A percentile compares a stretch with the other conserved stretches of the same genome.
phyloP scores from a whole-genome alignment of 2,888 invertebrate species.

The Ophioninae sp. region DNA sequence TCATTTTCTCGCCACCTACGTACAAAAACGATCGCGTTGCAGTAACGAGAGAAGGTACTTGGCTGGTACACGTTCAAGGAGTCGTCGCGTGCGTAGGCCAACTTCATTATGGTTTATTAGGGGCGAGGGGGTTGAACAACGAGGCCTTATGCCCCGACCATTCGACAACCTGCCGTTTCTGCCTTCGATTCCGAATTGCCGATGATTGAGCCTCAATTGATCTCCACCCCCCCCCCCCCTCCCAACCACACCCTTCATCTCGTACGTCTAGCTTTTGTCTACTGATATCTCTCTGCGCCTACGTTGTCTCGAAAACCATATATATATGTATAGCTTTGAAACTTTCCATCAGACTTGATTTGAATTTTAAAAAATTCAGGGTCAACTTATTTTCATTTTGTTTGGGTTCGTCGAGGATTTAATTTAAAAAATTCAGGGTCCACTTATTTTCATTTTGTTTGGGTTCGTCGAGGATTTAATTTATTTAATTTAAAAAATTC shows the following conservation, averaged over 20 bases:
- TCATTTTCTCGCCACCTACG: background rate
- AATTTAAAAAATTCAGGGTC: no score
- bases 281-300: slow-evolving; percentile 1
- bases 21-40: background rate
- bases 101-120: slow-evolving; percentile 50
- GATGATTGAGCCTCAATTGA: slow-evolving; percentile 58
- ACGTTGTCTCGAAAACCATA: background rate
- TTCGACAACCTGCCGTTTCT: slow-evolving; percentile 31
- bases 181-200: slow-evolving; percentile 41
- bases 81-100: slow-evolving; percentile 40
- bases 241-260: background rate
- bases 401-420: no score
- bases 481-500: no score
- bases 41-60: slow-evolving; percentile 24
- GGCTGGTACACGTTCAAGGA: slow-evolving; percentile 5
- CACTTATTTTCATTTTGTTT: no score
- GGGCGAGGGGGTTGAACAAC: slow-evolving; percentile 6
- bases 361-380: no score
- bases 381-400: no score
- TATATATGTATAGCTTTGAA: background rate
- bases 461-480: no score
- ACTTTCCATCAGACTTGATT: background rate
- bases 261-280: slow-evolving; percentile 1
- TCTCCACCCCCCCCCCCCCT: slow-evolving; percentile 2
- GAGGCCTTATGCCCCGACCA: slow-evolving; percentile 20